Evolutionary conservation across 2,888 invertebrate species (phyloP), one percentile per base, ranked within the genome.

Genomic region (Pantelozetes paolii): DNA sequence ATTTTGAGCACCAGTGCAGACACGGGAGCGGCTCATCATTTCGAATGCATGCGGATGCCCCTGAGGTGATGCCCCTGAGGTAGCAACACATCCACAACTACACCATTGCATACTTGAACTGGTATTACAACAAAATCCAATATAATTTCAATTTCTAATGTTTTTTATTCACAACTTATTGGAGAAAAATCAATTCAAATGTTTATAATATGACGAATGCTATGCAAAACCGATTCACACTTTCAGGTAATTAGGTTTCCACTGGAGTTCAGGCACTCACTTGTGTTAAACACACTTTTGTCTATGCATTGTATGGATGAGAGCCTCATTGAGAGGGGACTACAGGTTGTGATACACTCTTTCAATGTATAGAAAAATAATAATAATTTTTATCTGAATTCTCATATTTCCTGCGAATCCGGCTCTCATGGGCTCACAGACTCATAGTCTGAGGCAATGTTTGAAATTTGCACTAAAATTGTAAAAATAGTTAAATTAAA

Each of bases 21-120:
- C 62, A 62, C 62, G 62, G 62, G 62, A 62, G 62, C 62, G 62
- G 62, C 62, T 62, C 62, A 62, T 62, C 62, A 62, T 62, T 62
- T 28, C 15, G 30, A 28, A 62, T 62, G 62, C 32, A 62, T 62
- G 62, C 62, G 62, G 62, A 62, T 62, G 62, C 28, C 62, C 62
- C 62, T 62, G 30, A 62, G 62, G 62, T 62, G 32, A 32, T 28
- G 8, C 23, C 2, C 26, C 62, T 28, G 30, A 20, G 26, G 30
- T 18, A 57, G 3, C 6, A 8, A 48, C 20, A 48, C 8, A 15
- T n/a, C 18, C 18, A 9, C 48, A 26, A n/a, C n/a, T 23, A 57
- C 3, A 57, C 15, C 20, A 23, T 26, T 26, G 2, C 32, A 62
- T 1, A 62, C 15, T 62, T 18, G 2, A 62, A 62, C 11, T 62